A percentile compares a stretch with the other conserved stretches of the same genome.
phyloP scores from a whole-genome alignment of 1,140 invertebrate genomes.

The Uloborus diversus region DNA sequence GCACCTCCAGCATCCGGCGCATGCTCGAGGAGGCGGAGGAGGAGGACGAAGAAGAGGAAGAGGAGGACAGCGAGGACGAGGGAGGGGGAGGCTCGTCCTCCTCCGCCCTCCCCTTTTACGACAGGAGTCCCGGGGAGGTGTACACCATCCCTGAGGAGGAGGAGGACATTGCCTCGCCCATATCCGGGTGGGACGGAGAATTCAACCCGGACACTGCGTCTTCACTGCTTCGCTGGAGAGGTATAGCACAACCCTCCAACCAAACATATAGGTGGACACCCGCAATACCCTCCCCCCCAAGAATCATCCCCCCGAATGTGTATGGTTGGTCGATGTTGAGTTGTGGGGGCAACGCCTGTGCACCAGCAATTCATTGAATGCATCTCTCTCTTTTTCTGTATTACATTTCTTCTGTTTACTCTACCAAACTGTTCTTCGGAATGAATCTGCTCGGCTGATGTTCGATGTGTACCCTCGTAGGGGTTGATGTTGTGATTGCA shows the following conservation, averaged over 20 bases:
- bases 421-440: neutral
- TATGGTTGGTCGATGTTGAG: neutral
- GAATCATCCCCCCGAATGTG: too few species aligned
- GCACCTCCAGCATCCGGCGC: constrained; percentile 30
- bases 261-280: constrained; percentile 6
- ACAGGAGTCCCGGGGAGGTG: constrained; percentile 69
- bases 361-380: neutral
- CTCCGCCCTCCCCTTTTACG: constrained; percentile 64
- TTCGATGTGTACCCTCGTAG: too few species aligned
- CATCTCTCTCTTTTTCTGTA: neutral
- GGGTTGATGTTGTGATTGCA: neutral
- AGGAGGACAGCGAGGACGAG: constrained; percentile 58
- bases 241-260: constrained; percentile 48
- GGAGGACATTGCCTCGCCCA: constrained; percentile 69
- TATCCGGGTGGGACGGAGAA: constrained; percentile 64
- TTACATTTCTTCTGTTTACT: neutral
- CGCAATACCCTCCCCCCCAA: constrained; percentile 31
- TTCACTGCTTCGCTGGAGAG: constrained; percentile 49
- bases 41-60: constrained; percentile 56
- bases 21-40: constrained; percentile 55
- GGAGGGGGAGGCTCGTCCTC: constrained; percentile 42
- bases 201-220: constrained; percentile 59
- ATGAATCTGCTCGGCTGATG: too few species aligned
- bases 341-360: neutral
- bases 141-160: constrained; percentile 71